phyloP scores from a whole-genome alignment of 2,797 vertebrate species.

The Anguilla pacifica region DNA sequence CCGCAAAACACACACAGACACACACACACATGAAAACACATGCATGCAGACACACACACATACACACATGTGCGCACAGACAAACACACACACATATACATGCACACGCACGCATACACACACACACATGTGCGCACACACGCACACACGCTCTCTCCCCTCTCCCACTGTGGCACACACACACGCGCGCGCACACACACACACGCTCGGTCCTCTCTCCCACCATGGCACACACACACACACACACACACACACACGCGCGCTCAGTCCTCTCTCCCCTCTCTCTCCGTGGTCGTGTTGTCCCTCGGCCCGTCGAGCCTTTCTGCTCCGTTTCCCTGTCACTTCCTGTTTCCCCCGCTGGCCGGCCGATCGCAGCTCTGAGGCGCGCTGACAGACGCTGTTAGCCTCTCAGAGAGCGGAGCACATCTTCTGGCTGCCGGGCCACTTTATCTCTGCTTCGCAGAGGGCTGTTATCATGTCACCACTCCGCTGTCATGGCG shows the following conservation, averaged over 20 bases:
- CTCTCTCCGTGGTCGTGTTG: constrained; percentile 67
- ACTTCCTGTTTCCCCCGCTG: constrained; percentile 58
- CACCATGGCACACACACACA: too few relatives aligned
- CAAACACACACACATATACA: too few relatives aligned
- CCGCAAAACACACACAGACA: background rate
- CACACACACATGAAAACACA: too few relatives aligned
- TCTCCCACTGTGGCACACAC: too few relatives aligned
- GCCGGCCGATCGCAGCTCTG: constrained; percentile 52
- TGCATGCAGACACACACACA: too few relatives aligned
- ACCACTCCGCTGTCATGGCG: constrained; percentile 38
- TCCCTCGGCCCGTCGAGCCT: constrained; percentile 65
- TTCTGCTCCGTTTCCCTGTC: constrained; percentile 63
- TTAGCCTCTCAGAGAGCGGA: constrained; percentile 50
- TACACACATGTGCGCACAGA: too few relatives aligned
- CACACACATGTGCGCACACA: too few relatives aligned
- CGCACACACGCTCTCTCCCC: too few relatives aligned
- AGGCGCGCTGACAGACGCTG: constrained; percentile 56
- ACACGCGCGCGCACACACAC: too few relatives aligned
- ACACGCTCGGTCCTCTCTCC: too few relatives aligned
- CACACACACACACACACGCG: too few relatives aligned
- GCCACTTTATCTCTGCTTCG: constrained; percentile 66
- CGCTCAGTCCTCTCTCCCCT: constrained; percentile 70
- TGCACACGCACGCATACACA: too few relatives aligned
- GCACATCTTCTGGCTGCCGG: constrained; percentile 50
- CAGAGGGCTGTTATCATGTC: constrained; percentile 64